Conservation (phyloP, 2,888 invertebrate species). For the Orgyia antiqua region DNA sequence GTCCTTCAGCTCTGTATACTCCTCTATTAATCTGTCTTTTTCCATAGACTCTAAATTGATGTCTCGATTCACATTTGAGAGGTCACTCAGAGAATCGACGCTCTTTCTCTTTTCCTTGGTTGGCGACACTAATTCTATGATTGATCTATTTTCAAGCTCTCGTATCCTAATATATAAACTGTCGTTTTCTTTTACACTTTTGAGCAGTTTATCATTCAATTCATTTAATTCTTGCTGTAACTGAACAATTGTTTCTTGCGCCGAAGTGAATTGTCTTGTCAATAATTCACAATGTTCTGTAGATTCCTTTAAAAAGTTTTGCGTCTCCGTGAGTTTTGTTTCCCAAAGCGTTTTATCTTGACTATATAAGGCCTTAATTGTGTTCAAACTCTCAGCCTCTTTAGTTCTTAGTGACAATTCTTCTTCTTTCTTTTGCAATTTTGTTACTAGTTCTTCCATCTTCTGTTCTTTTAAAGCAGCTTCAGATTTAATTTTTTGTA, state of each 20-base stretch:
- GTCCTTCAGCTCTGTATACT: conserved; percentile 85
- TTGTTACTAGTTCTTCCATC: conserved; percentile 86
- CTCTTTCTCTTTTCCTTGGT: conserved; percentile 81
- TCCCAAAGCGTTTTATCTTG: conserved; percentile 84
- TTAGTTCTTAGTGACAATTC: conserved; percentile 84
- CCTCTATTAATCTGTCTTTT: conserved; percentile 87
- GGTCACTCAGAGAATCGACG: conserved; percentile 87
- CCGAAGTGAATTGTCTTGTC: conserved; percentile 81
- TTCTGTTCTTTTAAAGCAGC: conserved; percentile 84
- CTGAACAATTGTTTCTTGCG: conserved; percentile 81
- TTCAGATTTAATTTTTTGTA: conserved; percentile 84
- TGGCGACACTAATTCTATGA: conserved; percentile 57
- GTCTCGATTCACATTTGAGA: conserved; percentile 88
- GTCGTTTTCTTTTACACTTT: conserved; percentile 88
- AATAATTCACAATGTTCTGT: conserved; percentile 81
- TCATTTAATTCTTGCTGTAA: conserved; percentile 83
- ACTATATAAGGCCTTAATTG: conserved; percentile 78
- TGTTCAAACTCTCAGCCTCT: conserved; percentile 82
- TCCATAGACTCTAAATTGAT: conserved; percentile 85
- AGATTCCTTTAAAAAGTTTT: conserved; percentile 82
- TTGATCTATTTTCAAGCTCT: conserved; percentile 82
- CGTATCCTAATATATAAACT: conserved; percentile 83
- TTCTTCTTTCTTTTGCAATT: conserved; percentile 87
- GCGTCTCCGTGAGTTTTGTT: conserved; percentile 81
- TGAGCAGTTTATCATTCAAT: conserved; percentile 81